Conservation (phyloP, 2,113 vertebrate genomes). For the crab-eating macaque (Macaca fascicularis) region T2T-MFA8v1.1 NC_088381.1:9473001-9473500, state of each 20-base stretch:
- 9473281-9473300: background rate
- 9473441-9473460: background rate
- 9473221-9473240: background rate
- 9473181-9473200: accelerated
- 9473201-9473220: background rate
- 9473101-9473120: background rate
- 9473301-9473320: background rate
- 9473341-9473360: background rate
- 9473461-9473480: background rate
- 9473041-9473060: background rate
- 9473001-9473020: background rate
- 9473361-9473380: background rate
- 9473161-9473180: background rate
- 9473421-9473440: background rate
- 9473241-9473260: background rate
- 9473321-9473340: background rate
- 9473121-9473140: background rate
- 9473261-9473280: background rate
- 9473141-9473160: background rate
- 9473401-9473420: background rate
- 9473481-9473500: too few species aligned
- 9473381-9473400: background rate
- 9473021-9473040: background rate
- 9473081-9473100: background rate
- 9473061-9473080: background rate